Evolutionary conservation across 2,888 invertebrate species (phyloP), one percentile per base, ranked within the genome.

Genomic region (Machimus rusticus): DNA sequence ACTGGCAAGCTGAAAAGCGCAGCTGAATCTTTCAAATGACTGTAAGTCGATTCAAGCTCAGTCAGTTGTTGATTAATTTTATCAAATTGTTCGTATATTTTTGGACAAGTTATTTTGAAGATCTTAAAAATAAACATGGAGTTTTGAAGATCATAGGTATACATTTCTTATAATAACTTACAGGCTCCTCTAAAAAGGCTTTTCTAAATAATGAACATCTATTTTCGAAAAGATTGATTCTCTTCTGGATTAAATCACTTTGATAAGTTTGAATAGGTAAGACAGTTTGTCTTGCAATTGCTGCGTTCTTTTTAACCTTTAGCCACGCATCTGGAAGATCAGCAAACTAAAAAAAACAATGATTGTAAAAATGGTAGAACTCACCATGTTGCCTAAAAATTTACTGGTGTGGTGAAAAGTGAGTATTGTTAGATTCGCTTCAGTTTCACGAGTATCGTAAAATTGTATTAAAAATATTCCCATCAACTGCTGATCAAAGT

Each of bases 301-400:
- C 95, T 0, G 97, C 96, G 88, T 96, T 93, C 92, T 97, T 97
- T 92, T 98, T 97, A 8, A 97, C 94, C 90, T 95, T 96, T 84
- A 94, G 94, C 99, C 99, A 99, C 90, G 95, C 95, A 89, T 98
- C 97, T 0, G 99, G 99, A 74, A 99, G 93, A 90, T 97, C 96
- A 91, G 96, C 94, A 90, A 96, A 91, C 94, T 94, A 89, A 23
- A 85, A 74, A 31, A 57, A 39, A 39, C 12, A 2, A 39, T 12
- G 12, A 39, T 39, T 39, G 12, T 39, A 39, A 9, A 39, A 12
- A 39, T 39, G 2, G 0, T 34, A 34, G 34, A 34, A 31, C 31
- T 31, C 31, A 31, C 31, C 4, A 31, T 31, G 3, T 4, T 34
- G 34, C 6, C 34, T 34, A 6, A 34, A 28, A 1, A 34, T 34